A percentile compares a stretch with the other conserved stretches of the same genome.
Evolutionary conservation across 2,113 vertebrate genomes (phyloP).

Genomic region (Typhlomys cinereus): DNA sequence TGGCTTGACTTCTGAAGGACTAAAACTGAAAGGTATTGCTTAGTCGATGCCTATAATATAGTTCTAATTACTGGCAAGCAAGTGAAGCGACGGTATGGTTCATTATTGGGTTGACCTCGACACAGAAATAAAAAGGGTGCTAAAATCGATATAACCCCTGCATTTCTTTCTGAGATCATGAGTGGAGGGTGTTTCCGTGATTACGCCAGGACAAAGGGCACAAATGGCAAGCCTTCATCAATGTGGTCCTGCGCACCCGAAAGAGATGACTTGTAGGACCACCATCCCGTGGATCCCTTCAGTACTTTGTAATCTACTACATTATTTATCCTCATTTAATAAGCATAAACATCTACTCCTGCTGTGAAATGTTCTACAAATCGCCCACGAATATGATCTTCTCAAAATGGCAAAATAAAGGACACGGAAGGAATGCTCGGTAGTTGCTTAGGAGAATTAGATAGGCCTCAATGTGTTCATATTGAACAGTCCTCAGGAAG

Average conservation of each 20-base stretch:
- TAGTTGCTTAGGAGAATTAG: background rate
- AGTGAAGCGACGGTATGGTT: background rate
- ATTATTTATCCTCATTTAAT: background rate
- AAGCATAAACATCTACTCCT: background rate
- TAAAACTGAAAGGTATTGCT: background rate
- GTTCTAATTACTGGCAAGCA: conserved; percentile 5
- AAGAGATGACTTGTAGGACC: background rate
- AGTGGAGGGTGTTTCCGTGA: conserved; percentile 25
- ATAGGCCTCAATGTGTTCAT: background rate
- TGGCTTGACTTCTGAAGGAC: conserved; percentile 7
- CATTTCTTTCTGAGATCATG: conserved; percentile 8
- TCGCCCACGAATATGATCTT: background rate
- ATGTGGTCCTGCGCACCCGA: background rate
- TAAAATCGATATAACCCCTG: background rate
- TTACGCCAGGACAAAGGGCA: conserved; percentile 56
- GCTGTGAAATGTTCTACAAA: conserved; percentile 11
- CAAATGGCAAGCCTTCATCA: background rate
- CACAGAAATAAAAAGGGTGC: background rate
- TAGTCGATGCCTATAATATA: background rate
- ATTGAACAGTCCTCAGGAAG: background rate
- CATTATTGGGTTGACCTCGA: background rate
- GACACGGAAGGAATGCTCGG: background rate
- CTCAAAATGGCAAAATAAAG: conserved; percentile 21
- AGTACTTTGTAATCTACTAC: background rate
- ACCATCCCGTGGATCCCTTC: background rate